These are phyloP conservation scores for Galbula dea DNA, from an alignment of 2,113 vertebrate genomes.

Conservation along the genomic window DNA sequence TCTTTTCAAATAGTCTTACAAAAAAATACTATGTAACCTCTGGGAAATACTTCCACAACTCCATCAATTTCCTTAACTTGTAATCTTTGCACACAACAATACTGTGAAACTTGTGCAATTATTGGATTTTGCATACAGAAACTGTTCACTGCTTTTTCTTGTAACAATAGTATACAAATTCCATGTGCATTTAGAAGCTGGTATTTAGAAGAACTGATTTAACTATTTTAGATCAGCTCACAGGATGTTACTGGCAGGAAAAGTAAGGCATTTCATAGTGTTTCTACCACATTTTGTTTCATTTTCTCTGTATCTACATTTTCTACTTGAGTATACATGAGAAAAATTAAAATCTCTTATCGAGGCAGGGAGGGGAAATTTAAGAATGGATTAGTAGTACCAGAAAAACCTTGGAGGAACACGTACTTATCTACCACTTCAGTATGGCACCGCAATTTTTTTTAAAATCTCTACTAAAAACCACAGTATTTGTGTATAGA, in stretches of 20 bases:
- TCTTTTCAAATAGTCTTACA: not conserved
- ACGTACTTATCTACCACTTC: not conserved
- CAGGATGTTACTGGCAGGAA: not conserved
- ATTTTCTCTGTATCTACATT: not conserved
- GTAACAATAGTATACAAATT: not conserved
- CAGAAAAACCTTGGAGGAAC: not conserved
- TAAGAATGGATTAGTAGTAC: not conserved
- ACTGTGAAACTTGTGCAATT: not conserved
- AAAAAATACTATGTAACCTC: not conserved
- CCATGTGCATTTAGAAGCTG: not conserved
- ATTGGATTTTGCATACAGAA: not conserved
- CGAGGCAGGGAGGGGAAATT: not conserved
- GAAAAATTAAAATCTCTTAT: not conserved
- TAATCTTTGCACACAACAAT: not conserved
- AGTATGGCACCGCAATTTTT: not conserved
- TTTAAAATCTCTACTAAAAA: not conserved
- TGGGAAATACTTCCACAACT: not conserved
- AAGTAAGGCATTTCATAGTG: not conserved
- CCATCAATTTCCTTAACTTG: not conserved
- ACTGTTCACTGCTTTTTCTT: not conserved
- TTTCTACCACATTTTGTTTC: not conserved
- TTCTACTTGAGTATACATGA: not conserved
- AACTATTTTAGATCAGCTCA: not conserved
- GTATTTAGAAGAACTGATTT: not conserved
- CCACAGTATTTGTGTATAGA: not conserved